These are phyloP conservation scores for Psephotus haematonotus DNA, from an alignment of 2,113 vertebrate genomes.

Conservation along the genomic window DNA sequence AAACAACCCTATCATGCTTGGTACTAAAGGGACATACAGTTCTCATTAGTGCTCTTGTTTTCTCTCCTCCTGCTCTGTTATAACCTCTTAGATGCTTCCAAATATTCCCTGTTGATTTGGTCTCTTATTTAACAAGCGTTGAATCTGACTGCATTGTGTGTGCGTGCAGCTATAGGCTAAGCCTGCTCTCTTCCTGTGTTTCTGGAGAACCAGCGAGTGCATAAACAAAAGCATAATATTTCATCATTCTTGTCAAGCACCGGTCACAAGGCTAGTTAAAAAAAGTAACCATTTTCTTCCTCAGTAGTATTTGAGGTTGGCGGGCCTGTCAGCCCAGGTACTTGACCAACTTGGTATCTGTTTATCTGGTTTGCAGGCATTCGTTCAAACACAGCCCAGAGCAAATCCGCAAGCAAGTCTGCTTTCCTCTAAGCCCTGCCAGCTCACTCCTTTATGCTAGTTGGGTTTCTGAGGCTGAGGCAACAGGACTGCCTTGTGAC, in stretches of 20 bases:
- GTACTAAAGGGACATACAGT: constrained; percentile 23
- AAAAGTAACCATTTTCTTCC: background rate
- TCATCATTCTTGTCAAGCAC: background rate
- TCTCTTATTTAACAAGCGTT: constrained; percentile 6
- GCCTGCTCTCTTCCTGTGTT: background rate
- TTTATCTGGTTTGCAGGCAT: background rate
- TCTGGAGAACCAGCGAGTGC: background rate
- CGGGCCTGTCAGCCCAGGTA: background rate
- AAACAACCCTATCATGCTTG: background rate
- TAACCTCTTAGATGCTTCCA: background rate
- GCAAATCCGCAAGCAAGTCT: background rate
- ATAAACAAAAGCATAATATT: background rate
- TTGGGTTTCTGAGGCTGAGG: background rate
- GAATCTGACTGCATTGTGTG: background rate
- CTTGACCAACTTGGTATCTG: background rate
- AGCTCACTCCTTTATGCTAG: background rate
- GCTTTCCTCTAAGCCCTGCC: background rate
- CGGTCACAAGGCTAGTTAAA: background rate
- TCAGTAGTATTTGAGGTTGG: background rate
- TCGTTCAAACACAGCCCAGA: background rate
- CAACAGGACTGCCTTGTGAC: background rate
- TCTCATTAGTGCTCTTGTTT: constrained; percentile 43
- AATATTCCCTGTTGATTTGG: constrained; percentile 12
- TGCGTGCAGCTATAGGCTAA: background rate
- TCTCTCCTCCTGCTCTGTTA: constrained; percentile 9